A percentile compares a stretch with the other conserved stretches of the same genome.
These are phyloP conservation scores for Archocentrus centrarchus DNA, from an alignment of 2,113 vertebrate genomes.

Conservation along the genomic window DNA sequence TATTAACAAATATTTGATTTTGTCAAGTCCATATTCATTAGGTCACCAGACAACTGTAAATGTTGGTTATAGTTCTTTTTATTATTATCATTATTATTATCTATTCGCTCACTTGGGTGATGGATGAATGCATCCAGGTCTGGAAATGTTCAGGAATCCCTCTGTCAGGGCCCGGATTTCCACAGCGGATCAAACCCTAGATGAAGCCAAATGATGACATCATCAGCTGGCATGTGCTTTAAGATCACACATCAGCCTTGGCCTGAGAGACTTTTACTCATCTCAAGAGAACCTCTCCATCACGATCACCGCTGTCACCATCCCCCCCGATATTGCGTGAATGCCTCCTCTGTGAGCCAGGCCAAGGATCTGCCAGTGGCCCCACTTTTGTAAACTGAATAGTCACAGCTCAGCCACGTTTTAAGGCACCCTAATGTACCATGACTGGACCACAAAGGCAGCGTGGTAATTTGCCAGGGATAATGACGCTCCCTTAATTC, in stretches of 20 bases:
- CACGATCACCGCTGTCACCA: constrained; percentile 36
- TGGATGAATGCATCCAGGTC: background rate
- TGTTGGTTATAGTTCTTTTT: too few relatives aligned
- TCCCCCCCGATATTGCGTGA: constrained; percentile 77
- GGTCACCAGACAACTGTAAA: too few relatives aligned
- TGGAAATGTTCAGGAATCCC: background rate
- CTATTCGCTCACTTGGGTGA: background rate
- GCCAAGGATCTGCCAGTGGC: constrained; percentile 89
- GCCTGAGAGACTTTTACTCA: constrained; percentile 49
- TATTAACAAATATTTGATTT: too few relatives aligned
- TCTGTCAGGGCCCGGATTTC: background rate
- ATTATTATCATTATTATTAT: background rate
- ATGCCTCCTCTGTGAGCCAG: constrained; percentile 85
- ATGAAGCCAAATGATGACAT: constrained; percentile 54
- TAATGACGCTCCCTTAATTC: constrained; percentile 87
- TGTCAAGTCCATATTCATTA: too few relatives aligned
- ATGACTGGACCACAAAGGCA: constrained; percentile 81
- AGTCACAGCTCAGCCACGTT: constrained; percentile 79
- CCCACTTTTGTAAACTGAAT: constrained; percentile 85
- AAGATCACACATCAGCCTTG: constrained; percentile 21
- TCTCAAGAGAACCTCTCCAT: constrained; percentile 55
- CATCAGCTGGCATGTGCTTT: constrained; percentile 30
- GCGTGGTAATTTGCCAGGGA: constrained; percentile 85
- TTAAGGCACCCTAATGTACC: constrained; percentile 83
- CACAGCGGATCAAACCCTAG: background rate